Conservation (phyloP, 2,888 invertebrate genomes). For the Pachycephus smyrnensis region DNA sequence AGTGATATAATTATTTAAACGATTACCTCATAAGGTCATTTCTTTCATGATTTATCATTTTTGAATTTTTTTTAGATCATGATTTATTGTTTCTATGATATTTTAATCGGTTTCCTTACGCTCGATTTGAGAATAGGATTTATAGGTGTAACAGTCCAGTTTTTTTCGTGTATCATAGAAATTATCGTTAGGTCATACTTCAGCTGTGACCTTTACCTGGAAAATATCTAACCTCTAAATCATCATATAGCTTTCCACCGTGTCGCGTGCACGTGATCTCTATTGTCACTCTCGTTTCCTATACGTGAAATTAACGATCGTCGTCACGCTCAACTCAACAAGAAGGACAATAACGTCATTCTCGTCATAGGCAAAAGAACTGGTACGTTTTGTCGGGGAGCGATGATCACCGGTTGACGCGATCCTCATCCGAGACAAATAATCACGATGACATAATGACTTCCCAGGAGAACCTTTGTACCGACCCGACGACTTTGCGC, state of each 20-base stretch:
- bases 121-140: not conserved
- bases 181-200: not conserved
- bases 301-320: not conserved
- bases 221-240: not conserved
- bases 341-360: not conserved
- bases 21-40: not conserved
- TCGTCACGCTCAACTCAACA: not conserved
- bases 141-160: not conserved
- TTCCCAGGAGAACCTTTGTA: not conserved
- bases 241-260: not conserved
- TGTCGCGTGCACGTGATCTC: not conserved
- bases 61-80: not conserved
- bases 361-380: not conserved
- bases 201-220: not conserved
- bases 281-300: not conserved
- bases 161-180: not conserved
- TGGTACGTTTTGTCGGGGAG: not conserved
- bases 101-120: not conserved
- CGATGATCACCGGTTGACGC: not conserved
- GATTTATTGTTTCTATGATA: not conserved
- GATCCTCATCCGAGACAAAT: not conserved
- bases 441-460: not conserved
- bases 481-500: not conserved
- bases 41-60: not conserved
- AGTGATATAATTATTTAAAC: not conserved